Base-by-base conservation (phyloP, 1,140 invertebrate species). In the Platorchestia sp. region DNA sequence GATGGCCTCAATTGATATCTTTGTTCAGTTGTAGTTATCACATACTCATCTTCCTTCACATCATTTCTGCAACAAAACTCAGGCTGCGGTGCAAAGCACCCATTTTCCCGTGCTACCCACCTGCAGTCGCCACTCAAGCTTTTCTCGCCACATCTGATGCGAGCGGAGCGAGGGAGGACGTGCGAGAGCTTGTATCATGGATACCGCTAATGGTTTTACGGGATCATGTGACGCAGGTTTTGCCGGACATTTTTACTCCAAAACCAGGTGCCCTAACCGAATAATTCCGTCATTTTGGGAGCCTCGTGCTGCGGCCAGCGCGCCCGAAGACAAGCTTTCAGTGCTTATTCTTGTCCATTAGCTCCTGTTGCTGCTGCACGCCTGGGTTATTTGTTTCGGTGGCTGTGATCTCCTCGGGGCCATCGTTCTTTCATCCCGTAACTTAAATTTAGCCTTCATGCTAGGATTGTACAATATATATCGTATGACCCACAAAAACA, bases 181-280 rank as follows among this genome's bases (percentile, higher is more conserved):
- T 75, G 59, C 7, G 59, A 75, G 59, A 10, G 59, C 59, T 75
- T 75, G 87, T 90, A 90, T 90, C 87, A 90, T 90, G 87, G 87
- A 90, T 90, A 90, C 87, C 87, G 87, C 87, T 90, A 90, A 90
- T 90, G 87, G 87, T 14, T 90, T 90, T 90, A 90, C 41, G 87
- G 87, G 87, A 90, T 90, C 87, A 90, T 43, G 41, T 90, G 87
- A 90, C 87, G 87, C 87, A 43, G 87, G 41, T 43, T 90, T 90
- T 90, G 41, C 87, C 44, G 44, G 5, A 42, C 87, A 43, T 90
- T 90, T 90, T 90, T 90, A 90, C 41, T 43, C 19, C 87, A 90
- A 44, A 42, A 43, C 10, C 41, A 90, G 87, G 87, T 45, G 44
- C 41, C 41, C 87, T 45, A 90, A 90, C 41, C 41, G 87, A 44